Percentiles rank a stretch among this genome's conserved stretches.
phyloP scores from a whole-genome alignment of 2,797 vertebrate species.

The Pseudomugil gertrudae region DNA sequence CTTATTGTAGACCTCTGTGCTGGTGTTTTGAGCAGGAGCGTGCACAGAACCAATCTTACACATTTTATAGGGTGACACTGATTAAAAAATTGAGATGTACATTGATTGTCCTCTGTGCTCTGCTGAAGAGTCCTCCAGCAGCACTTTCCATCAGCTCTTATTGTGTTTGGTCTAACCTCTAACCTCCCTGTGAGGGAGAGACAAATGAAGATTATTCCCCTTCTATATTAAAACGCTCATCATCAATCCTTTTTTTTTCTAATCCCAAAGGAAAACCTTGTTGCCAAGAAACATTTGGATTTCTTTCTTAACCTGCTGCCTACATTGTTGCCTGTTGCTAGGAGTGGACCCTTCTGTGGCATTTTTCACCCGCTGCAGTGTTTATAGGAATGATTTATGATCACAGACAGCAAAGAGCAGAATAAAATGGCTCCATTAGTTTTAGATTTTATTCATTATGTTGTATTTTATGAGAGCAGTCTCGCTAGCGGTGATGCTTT shows the following conservation, averaged over 20 bases:
- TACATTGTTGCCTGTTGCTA: constrained; percentile 60
- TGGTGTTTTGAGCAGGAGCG: not conserved
- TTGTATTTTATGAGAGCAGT: constrained; percentile 6
- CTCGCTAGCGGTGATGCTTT: constrained; percentile 12
- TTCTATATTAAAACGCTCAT: constrained; percentile 16
- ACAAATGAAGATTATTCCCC: constrained; percentile 27
- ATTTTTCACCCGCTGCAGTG: constrained; percentile 40
- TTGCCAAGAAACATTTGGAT: constrained; percentile 56
- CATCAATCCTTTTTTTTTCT: constrained; percentile 16
- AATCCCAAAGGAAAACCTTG: constrained; percentile 39
- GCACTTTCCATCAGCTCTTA: not conserved
- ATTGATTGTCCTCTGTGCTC: constrained; percentile 4
- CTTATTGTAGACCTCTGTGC: too few species aligned
- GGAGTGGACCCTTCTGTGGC: constrained; percentile 54
- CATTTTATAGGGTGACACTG: constrained; percentile 1
- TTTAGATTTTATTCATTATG: constrained; percentile 5
- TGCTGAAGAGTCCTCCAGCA: constrained; percentile 6
- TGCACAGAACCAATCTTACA: not conserved
- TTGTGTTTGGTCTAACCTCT: constrained; percentile 10
- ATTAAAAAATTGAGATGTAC: constrained; percentile 5
- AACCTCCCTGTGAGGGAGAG: constrained; percentile 16
- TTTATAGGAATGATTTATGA: constrained; percentile 36
- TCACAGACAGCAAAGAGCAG: constrained; percentile 37
- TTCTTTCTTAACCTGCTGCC: constrained; percentile 38
- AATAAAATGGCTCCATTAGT: constrained; percentile 10